Evolutionary conservation across 2,888 invertebrate genomes (phyloP), one percentile per base, ranked within the genome.

Genomic region (Megaustenia siamemsis): DNA sequence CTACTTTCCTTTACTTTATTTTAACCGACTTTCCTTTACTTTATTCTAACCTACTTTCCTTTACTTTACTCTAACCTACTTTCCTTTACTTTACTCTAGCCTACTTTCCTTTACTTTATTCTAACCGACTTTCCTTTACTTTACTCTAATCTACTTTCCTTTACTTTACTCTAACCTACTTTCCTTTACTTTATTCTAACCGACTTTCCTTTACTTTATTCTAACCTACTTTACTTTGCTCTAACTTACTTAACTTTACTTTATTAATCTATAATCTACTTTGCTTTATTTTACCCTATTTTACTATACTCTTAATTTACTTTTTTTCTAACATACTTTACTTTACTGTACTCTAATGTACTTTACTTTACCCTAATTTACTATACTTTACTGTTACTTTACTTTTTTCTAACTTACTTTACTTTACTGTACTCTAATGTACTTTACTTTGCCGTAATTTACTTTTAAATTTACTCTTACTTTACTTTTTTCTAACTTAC

Each of bases 201-300:
- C 77, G 21, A 78, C 77, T 78, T 60, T n/a, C 56, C 38, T 60
- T 56, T 40, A 78, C 77, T n/a, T n/a, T n/a, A n/a, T n/a, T n/a
- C 77, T 38, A 53, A 10, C 40, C 53, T 24, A 24, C n/a, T 56
- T 24, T 24, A 18, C 21, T 56, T 1, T 56, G 24, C 56, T 56
- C 56, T 6, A 56, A 18, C 24, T 24, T 56, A 24, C 56, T 18
- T 24, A 6, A 56, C 56, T 56, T n/a, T 24, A 56, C 56, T 4
- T 24, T n/a, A 56, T 1, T 56, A 0, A 6, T 24, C 56, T 56
- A 18, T n/a, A 24, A 18, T 56, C 56, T 21, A 56, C 56, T 56
- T 24, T n/a, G n/a, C 56, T 56, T 12, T 45, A 49, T 49, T 49
- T 49, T 49, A n/a, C n/a, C n/a, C n/a, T n/a, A n/a, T n/a, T n/a